Base-by-base conservation (phyloP, 2,888 invertebrate genomes). In the Pimpla rufipes region DNA sequence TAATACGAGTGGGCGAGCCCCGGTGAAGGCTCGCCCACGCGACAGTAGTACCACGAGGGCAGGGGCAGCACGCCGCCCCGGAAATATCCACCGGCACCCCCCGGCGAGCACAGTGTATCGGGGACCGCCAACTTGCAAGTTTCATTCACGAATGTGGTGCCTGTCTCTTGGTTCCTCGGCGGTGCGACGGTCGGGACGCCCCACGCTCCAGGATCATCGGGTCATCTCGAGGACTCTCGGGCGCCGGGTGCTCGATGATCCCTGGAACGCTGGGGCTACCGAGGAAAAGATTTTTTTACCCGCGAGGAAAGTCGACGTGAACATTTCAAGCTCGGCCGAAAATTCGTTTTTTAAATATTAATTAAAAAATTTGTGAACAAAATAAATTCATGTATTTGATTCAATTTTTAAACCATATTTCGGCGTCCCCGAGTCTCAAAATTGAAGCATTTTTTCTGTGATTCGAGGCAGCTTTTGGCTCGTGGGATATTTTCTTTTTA, bases 11-110 rank as follows among this genome's bases (percentile, higher is more conserved):
- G 71, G 67, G 79, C 79, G 75, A 79, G 59, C 35, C 47, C 71
- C 13, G 59, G 66, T 73, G 79, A 62, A 76, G 55, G 45, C 57
- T 85, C 85, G 75, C 85, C 85, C 83, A 86, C 85, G 83, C 86
- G 62, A 68, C 55, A 73, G 18, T 52, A 52, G 77, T 64, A 64
- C 68, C 74, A 78, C 75, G 82, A 82, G 79, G 79, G 55, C 78
- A 40, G 52, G 78, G 75, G 76, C 45, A 79, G 37, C 68, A 85
- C 68, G 79, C 55, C 79, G 67, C 29, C 68, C 75, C 84, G 79
- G 79, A 79, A 83, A 78, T 84, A 83, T 81, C 81, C 62, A 81
- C 74, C 70, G 66, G 70, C 76, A 52, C 62, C 50, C 47, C 50
- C 62, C 59, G 40, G 68, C 45, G 68, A 40, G 47, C 79, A 73